Conservation (phyloP, 2,113 vertebrate genomes). For the Ailuropoda melanoleuca region DNA sequence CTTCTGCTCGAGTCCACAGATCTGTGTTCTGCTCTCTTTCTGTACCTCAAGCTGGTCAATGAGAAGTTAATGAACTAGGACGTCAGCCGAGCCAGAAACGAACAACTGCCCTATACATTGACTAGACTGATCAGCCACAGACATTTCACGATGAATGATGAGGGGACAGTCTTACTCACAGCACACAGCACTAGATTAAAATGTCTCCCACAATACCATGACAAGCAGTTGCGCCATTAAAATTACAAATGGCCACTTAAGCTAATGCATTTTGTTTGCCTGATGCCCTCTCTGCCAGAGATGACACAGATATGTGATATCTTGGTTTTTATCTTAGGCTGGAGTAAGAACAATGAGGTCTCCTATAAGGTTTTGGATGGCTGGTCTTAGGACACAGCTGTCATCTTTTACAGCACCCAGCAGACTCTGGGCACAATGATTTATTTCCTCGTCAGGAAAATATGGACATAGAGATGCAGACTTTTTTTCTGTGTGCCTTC, state of each 20-base stretch:
- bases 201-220: background rate
- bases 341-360: constrained; percentile 12
- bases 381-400: constrained; percentile 27
- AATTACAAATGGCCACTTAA: constrained; percentile 19
- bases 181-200: background rate
- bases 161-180: background rate
- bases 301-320: background rate
- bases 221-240: constrained; percentile 27
- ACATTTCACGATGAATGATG: background rate
- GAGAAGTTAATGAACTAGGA: constrained; percentile 64
- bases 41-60: background rate
- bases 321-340: constrained; percentile 9
- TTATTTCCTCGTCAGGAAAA: background rate
- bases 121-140: background rate
- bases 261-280: constrained; percentile 7
- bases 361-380: background rate
- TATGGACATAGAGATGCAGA: background rate
- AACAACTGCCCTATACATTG: background rate
- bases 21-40: background rate
- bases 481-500: background rate
- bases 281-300: constrained; percentile 12
- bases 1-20: background rate
- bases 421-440: background rate
- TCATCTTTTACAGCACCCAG: background rate
- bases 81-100: background rate